Evolutionary conservation across 2,113 vertebrate genomes (phyloP).

Genomic region (Pardalotus punctatus): DNA sequence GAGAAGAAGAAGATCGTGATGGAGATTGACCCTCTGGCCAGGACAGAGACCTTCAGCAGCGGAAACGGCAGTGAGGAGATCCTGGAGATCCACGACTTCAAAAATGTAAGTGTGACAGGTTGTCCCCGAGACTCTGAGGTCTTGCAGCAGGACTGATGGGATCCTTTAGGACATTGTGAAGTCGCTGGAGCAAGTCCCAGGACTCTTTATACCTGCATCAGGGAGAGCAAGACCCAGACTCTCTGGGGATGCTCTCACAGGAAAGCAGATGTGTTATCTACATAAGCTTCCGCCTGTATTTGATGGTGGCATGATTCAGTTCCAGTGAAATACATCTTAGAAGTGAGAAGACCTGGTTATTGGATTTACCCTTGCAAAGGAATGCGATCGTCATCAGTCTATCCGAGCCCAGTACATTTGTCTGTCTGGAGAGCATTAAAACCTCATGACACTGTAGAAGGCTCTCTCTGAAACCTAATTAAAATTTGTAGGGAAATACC

Average conservation of each 20-base stretch:
- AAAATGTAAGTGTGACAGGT: conserved; percentile 81
- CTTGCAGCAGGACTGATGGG: neutral
- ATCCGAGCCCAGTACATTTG: neutral
- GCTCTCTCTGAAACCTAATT: conserved; percentile 51
- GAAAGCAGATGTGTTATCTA: neutral
- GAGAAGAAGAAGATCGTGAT: conserved; percentile 86
- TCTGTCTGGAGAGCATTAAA: conserved; percentile 61
- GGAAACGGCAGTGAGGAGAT: conserved; percentile 89
- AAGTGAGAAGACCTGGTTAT: conserved; percentile 20
- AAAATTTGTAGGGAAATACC: conserved; percentile 63
- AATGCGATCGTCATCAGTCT: conserved; percentile 36
- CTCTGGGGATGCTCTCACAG: neutral
- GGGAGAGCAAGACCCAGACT: neutral
- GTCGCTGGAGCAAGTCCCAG: neutral
- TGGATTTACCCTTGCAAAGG: conserved; percentile 46
- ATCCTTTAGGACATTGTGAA: neutral
- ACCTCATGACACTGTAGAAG: conserved; percentile 17
- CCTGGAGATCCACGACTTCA: conserved; percentile 94
- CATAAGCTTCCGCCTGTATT: neutral
- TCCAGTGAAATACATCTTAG: neutral
- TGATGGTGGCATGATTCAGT: neutral
- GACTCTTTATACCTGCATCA: neutral
- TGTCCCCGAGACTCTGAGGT: neutral
- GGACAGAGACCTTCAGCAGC: conserved; percentile 85
- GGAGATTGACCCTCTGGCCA: conserved; percentile 86